A percentile compares a stretch with the other conserved stretches of the same genome.
These are phyloP conservation scores for Tipula vernalis DNA, from an alignment of 2,888 invertebrate species.

Conservation along the genomic window DNA sequence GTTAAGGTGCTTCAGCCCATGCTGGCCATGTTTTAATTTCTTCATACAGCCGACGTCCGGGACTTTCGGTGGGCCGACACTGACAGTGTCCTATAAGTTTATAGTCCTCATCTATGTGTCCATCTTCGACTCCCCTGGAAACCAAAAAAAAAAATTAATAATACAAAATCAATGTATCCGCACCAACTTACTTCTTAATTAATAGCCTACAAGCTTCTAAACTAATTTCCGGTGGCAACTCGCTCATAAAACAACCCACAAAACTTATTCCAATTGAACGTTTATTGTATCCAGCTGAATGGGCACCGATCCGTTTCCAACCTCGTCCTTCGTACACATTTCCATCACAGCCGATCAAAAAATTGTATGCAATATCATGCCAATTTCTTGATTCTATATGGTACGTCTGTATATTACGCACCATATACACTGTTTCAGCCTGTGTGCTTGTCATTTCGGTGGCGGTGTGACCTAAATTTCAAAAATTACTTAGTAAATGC, in stretches of 20 bases:
- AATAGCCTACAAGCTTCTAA: conserved; percentile 36
- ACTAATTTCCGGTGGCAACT: conserved; percentile 33
- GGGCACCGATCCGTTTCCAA: conserved; percentile 41
- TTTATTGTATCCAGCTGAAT: conserved; percentile 40
- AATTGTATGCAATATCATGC: conserved; percentile 42
- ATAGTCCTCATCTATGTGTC: conserved; percentile 37
- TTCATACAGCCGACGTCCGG: conserved; percentile 38
- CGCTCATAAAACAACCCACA: conserved; percentile 40
- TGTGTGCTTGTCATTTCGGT: conserved; percentile 36
- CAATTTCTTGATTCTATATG: conserved; percentile 41
- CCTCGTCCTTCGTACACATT: conserved; percentile 44
- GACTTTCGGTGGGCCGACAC: conserved; percentile 38
- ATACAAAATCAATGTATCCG: neutral
- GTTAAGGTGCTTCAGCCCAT: conserved; percentile 20
- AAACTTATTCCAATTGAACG: conserved; percentile 40
- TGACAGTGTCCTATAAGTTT: conserved; percentile 41
- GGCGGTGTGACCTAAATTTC: neutral
- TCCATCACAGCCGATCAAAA: conserved; percentile 44
- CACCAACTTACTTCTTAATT: conserved; percentile 24
- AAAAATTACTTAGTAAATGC: neutral
- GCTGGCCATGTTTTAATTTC: conserved; percentile 43
- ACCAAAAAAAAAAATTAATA: neutral
- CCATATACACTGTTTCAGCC: conserved; percentile 35
- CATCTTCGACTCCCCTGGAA: conserved; percentile 35
- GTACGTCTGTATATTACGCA: conserved; percentile 38